These are phyloP conservation scores for Chromoteleia sp. DNA, from an alignment of 2,888 invertebrate genomes.

Conservation along the genomic window DNA sequence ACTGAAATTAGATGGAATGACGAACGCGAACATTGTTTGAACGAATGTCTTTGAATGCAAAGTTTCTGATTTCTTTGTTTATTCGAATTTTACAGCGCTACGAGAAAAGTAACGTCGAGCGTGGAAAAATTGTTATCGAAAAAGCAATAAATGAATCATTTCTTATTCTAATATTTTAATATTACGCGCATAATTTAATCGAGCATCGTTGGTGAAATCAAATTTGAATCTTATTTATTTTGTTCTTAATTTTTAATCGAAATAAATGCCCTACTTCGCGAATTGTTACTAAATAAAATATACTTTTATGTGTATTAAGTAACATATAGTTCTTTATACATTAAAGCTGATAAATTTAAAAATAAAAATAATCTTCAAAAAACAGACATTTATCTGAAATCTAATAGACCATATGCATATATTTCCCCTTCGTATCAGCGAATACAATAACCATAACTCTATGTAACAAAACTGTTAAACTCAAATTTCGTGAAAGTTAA, in stretches of 20 bases:
- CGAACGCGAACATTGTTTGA: conserved; percentile 1
- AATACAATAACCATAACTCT: conserved; percentile 45
- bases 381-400: conserved; percentile 7
- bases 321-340: no score
- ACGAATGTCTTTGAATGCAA: not conserved
- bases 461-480: conserved; percentile 44
- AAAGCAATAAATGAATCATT: no score
- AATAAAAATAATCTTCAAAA: conserved; percentile 1
- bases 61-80: not conserved
- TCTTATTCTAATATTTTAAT: no score
- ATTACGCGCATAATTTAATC: no score
- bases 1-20: conserved; percentile 8
- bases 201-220: no score
- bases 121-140: no score
- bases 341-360: not conserved
- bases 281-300: no score
- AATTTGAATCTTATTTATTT: no score
- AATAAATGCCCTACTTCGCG: no score
- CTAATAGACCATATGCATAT: conserved; percentile 20
- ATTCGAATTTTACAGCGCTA: not conserved
- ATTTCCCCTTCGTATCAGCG: conserved; percentile 13
- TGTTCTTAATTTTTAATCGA: no score
- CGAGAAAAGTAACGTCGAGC: not conserved
- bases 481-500: conserved; percentile 44
- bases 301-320: not conserved